Conservation (phyloP, 2,888 invertebrate genomes). For the Himalopsyche tibetana region DNA sequence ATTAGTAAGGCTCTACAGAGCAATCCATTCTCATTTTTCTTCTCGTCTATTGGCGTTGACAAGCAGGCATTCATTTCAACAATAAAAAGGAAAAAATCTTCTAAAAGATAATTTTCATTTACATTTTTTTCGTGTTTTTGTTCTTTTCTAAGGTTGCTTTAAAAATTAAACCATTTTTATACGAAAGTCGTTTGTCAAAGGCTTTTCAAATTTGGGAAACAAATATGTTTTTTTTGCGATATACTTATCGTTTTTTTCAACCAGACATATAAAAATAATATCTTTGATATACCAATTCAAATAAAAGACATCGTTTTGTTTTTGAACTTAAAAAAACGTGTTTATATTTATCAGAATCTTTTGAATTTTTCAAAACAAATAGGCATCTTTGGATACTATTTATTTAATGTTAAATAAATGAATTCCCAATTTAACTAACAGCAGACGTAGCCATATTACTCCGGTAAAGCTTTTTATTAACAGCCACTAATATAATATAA, state of each 20-base stretch:
- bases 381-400: background rate
- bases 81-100: conserved; percentile 26
- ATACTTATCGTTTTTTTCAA: background rate
- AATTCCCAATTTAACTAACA: too few species aligned
- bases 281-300: background rate
- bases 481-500: too few species aligned
- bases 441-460: too few species aligned
- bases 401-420: too few species aligned
- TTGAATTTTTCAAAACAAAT: too few species aligned
- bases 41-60: conserved; percentile 1
- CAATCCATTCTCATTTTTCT: conserved; percentile 26
- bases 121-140: background rate
- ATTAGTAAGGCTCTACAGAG: conserved; percentile 33
- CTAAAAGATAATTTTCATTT: background rate
- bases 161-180: conserved; percentile 10
- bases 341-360: background rate
- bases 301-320: background rate
- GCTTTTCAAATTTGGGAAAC: background rate
- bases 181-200: background rate
- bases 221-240: background rate
- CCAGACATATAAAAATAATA: background rate
- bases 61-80: conserved; percentile 13
- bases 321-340: background rate
- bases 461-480: too few species aligned
- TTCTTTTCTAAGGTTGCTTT: conserved; percentile 8